phyloP scores from a whole-genome alignment of 1,140 invertebrate species.

The Littorina saxatilis region DNA sequence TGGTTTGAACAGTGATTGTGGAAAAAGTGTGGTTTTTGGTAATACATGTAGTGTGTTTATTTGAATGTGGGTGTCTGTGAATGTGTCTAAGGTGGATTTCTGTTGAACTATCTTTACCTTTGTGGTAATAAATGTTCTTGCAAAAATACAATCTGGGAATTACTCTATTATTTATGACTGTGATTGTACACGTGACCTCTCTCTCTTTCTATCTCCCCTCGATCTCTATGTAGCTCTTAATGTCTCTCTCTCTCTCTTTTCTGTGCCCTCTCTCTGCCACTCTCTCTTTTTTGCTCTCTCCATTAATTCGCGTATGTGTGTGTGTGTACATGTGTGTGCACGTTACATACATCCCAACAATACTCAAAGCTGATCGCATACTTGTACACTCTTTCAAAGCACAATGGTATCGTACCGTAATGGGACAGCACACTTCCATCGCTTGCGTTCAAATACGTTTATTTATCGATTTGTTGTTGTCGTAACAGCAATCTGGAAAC shows the following conservation, averaged over 20 bases:
- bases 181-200: too few relatives aligned
- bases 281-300: neutral
- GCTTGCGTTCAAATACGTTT: too few relatives aligned
- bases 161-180: too few relatives aligned
- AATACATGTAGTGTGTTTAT: neutral
- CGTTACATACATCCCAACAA: neutral
- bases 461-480: too few relatives aligned
- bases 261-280: neutral
- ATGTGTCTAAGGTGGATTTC: neutral
- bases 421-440: neutral
- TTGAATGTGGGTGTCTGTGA: neutral
- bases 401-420: neutral
- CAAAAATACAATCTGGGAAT: neutral
- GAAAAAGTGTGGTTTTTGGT: too few relatives aligned
- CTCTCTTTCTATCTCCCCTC: neutral
- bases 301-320: neutral
- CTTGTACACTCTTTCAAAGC: too few relatives aligned
- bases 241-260: constrained; percentile 29
- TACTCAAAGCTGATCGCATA: neutral
- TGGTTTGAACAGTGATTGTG: too few relatives aligned
- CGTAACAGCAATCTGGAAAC: too few relatives aligned
- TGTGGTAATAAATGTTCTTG: constrained; percentile 34
- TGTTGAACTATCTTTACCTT: constrained; percentile 29
- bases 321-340: neutral
- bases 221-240: constrained; percentile 1